A percentile compares a stretch with the other conserved stretches of the same genome.
These are phyloP conservation scores for Nymphicus hollandicus DNA, from an alignment of 2,113 vertebrate species.

Conservation along the genomic window DNA sequence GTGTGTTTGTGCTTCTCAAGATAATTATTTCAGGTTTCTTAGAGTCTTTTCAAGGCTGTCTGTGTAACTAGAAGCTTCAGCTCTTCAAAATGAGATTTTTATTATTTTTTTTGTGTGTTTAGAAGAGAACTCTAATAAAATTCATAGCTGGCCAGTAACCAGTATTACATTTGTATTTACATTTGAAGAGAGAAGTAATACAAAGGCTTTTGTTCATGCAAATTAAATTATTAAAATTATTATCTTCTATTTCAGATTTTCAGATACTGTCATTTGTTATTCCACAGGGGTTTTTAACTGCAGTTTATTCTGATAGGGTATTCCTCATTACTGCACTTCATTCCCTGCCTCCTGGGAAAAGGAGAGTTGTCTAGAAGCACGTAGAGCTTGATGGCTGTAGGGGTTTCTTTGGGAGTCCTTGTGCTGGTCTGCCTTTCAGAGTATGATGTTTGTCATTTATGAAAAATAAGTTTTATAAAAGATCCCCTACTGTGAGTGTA, in stretches of 20 bases:
- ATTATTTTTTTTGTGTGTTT: neutral
- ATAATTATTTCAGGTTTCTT: neutral
- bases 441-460: neutral
- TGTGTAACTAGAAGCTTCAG: neutral
- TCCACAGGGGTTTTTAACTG: neutral
- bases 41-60: neutral
- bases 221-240: neutral
- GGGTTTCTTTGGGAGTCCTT: neutral
- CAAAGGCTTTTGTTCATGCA: neutral
- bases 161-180: neutral
- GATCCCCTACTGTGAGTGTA: neutral
- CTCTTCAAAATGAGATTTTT: neutral
- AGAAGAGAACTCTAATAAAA: neutral
- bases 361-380: neutral
- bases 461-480: neutral
- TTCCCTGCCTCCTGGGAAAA: neutral
- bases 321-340: neutral
- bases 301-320: neutral
- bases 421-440: neutral
- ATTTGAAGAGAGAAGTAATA: neutral
- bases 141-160: neutral
- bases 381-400: neutral
- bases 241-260: neutral
- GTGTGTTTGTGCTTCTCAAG: neutral
- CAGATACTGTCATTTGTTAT: neutral